phyloP scores from a whole-genome alignment of 2,113 vertebrate species.

The Plectropomus leopardus region DNA sequence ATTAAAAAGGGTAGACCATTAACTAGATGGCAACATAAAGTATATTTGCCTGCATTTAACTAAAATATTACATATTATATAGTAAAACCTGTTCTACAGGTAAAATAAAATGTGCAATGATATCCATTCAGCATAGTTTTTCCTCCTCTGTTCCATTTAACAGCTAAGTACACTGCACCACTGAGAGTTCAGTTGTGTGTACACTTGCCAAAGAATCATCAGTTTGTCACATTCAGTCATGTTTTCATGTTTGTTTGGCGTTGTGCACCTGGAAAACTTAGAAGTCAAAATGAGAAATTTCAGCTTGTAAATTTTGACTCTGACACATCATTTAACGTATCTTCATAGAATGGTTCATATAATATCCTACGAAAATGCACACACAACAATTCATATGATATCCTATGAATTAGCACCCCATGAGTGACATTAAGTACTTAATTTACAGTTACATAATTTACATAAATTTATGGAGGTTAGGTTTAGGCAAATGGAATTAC shows the following conservation, averaged over 20 bases:
- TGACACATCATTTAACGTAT: no score
- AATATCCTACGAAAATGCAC: no score
- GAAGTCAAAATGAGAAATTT: background rate
- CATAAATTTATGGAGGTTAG: no score
- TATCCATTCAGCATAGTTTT: background rate
- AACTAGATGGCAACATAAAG: background rate
- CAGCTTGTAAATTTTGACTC: background rate
- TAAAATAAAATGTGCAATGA: background rate
- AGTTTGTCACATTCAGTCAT: background rate
- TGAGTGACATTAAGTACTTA: no score
- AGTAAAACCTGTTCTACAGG: background rate
- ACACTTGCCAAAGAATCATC: background rate
- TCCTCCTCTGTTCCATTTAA: background rate
- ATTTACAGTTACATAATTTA: no score
- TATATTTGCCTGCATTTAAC: background rate
- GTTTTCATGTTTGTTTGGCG: background rate
- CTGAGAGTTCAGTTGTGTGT: background rate
- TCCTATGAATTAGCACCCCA: no score
- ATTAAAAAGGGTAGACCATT: no score
- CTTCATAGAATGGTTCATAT: no score
- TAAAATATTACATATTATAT: background rate
- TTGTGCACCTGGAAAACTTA: background rate
- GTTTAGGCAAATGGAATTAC: no score
- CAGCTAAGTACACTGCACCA: no score
- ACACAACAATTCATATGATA: no score